Base-by-base conservation (phyloP, 2,113 vertebrate species). In the Riparia riparia region DNA sequence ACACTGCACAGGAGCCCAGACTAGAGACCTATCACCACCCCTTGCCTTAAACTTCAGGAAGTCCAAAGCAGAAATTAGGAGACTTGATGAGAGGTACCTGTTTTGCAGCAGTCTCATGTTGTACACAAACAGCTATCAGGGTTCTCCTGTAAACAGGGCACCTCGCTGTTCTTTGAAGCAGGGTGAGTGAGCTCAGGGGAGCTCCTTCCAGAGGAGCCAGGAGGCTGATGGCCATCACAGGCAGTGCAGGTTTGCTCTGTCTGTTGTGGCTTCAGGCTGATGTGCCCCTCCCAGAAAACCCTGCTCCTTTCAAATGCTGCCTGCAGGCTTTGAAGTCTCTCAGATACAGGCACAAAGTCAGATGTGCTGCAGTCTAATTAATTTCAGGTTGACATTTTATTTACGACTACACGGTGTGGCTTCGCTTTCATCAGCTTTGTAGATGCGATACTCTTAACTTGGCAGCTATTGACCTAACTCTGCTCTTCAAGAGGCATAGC, bases 381-480 rank as follows among this genome's bases (percentile, higher is more conserved):
- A 95, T 95, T 92, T 93, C 88, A 93, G 88, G 73, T 39, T 96
- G 96, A 96, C 96, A 58, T 96, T 93, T 97, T 95, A 96, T 96
- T 97, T 96, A 89, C 11, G 1, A 85, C 76, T 93, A 41, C 4
- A 13, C 3, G 1, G 53, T 14, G 53, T 50, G 80, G 69, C 80
- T 95, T 84, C 0, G 1, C 93, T 95, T 97, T 96, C 83, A 93
- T 93, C 26, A 0, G 49, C 88, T 93, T 64, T 92, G 57, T 66
- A 87, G 77, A 84, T 41, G 22, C 20, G 16, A 94, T 77, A 72
- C 57, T 82, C 82, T n/a, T 60, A 32, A 69, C 80, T 89, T 86
- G 92, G 86, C 95, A 94, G 82, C 83, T 86, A 65, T 53, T 93
- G 92, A 95, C 92, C 90, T 71, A 14, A 60, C 89, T 85, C 68